These are phyloP conservation scores for Crax fasciolata DNA, from an alignment of 2,797 vertebrate species.

Conservation along the genomic window DNA sequence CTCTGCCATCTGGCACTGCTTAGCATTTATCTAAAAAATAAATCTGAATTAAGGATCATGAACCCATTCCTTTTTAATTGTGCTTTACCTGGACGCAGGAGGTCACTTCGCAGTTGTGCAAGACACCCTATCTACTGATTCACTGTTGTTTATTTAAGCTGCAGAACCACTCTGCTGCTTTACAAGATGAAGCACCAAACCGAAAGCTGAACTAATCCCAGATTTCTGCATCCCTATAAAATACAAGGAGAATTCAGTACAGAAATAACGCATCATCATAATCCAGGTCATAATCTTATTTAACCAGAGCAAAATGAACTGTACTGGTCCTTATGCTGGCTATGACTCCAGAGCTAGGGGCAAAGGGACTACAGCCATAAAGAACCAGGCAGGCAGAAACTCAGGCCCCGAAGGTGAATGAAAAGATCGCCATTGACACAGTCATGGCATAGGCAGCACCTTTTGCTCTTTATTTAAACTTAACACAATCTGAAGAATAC, in stretches of 20 bases:
- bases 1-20: constrained; percentile 26
- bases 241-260: constrained; percentile 13
- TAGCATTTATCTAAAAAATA: not conserved
- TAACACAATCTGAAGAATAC: not conserved
- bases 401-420: not conserved
- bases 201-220: constrained; percentile 58
- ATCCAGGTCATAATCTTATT: constrained; percentile 41
- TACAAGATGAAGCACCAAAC: constrained; percentile 8
- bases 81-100: not conserved
- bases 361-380: not conserved
- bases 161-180: not conserved
- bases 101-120: not conserved
- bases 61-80: not conserved
- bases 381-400: not conserved
- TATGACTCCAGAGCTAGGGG: not conserved
- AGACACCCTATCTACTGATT: not conserved
- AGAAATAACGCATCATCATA: not conserved
- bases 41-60: constrained; percentile 1
- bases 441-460: not conserved
- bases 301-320: constrained; percentile 17
- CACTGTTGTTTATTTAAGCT: not conserved
- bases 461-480: not conserved
- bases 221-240: not conserved
- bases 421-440: not conserved
- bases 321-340: not conserved